These are phyloP conservation scores for Hydrozoanthus tunicans DNA, from an alignment of 64 coral and sea anemone species.

Conservation along the genomic window DNA sequence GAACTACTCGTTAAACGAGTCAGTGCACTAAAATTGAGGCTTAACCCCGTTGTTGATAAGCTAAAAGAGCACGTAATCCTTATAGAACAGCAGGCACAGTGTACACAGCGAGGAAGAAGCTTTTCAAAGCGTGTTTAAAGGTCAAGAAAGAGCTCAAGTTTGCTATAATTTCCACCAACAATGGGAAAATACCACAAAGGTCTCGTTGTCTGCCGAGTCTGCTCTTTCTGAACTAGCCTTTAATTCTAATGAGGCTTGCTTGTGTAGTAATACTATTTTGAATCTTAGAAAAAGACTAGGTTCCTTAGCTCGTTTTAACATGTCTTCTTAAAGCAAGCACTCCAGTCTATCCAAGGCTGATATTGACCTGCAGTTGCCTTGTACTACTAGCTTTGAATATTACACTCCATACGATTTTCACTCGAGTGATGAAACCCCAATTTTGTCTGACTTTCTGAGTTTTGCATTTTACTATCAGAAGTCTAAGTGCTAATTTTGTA, in stretches of 20 bases:
- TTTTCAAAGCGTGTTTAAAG: too few species aligned
- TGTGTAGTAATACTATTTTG: background rate
- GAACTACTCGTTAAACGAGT: background rate
- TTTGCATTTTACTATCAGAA: background rate
- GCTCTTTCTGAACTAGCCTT: constrained; percentile 16
- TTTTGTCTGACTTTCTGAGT: background rate
- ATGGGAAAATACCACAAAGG: too few species aligned
- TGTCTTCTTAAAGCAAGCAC: background rate
- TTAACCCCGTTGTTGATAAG: constrained; percentile 16
- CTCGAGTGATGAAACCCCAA: background rate
- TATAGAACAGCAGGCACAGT: constrained; percentile 12
- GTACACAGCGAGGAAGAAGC: background rate
- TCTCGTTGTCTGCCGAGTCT: background rate
- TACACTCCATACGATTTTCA: constrained; percentile 9
- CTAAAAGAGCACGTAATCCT: background rate
- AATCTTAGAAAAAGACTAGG: constrained; percentile 10
- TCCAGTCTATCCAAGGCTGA: constrained; percentile 8
- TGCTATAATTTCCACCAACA: too few species aligned
- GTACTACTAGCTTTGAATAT: constrained; percentile 3
- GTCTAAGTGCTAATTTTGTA: constrained; percentile 13
- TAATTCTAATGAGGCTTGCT: constrained; percentile 11
- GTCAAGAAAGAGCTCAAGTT: too few species aligned
- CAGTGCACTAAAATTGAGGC: background rate
- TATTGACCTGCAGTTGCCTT: background rate
- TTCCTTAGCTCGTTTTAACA: background rate